Conservation (phyloP, 2,888 invertebrate species). For the Papilio gigon region DNA sequence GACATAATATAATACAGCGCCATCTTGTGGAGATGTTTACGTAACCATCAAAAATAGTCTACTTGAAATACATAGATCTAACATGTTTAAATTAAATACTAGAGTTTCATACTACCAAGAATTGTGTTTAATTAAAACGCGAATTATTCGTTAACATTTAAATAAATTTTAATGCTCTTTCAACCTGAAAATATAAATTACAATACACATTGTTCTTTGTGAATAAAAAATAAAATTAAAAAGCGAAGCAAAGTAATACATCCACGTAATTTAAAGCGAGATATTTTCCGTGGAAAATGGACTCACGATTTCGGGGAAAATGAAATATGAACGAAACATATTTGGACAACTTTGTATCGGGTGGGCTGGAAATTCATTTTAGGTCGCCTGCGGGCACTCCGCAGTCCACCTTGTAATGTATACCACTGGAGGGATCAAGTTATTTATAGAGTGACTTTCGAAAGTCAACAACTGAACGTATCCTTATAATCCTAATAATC, state of each 20-base stretch:
- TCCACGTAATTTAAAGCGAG: neutral
- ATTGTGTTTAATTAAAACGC: neutral
- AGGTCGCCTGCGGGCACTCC: slow-evolving; percentile 23
- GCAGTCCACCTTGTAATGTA: slow-evolving; percentile 17
- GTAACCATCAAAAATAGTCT: neutral
- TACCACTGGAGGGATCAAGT: slow-evolving; percentile 3
- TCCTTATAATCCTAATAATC: too few species aligned
- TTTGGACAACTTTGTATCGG: slow-evolving; percentile 29
- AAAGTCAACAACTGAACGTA: neutral
- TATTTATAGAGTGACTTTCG: neutral
- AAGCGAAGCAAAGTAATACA: neutral
- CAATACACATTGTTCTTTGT: neutral
- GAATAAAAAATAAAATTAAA: neutral
- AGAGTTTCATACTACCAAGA: neutral
- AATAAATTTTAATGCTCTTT: neutral
- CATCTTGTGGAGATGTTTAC: slow-evolving; percentile 24
- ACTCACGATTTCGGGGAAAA: slow-evolving; percentile 9
- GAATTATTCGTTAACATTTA: too few species aligned
- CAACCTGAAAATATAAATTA: neutral
- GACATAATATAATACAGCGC: slow-evolving; percentile 15
- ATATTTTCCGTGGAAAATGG: slow-evolving; percentile 13
- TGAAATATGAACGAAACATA: slow-evolving; percentile 29
- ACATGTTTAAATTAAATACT: neutral
- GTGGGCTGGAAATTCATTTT: slow-evolving; percentile 31
- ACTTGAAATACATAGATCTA: neutral